phyloP scores from a whole-genome alignment of 2,113 vertebrate genomes.

The Alouatta palliata region DNA sequence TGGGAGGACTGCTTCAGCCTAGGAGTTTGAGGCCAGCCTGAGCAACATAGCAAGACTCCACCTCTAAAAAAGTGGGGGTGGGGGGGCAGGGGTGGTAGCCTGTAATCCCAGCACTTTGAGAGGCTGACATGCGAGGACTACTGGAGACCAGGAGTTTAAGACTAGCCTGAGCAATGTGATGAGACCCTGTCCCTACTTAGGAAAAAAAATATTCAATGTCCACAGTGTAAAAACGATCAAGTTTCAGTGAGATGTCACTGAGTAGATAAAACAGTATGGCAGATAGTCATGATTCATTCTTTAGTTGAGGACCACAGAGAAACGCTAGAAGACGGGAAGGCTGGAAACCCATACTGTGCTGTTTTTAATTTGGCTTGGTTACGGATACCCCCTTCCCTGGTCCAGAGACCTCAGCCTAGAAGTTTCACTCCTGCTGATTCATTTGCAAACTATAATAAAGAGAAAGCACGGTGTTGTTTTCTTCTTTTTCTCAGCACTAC shows the following conservation, averaged over 20 bases:
- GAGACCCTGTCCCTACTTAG: too few relatives aligned
- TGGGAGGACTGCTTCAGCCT: background rate
- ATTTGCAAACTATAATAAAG: background rate
- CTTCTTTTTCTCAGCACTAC: background rate
- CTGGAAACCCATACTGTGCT: background rate
- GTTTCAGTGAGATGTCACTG: background rate
- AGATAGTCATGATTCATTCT: background rate
- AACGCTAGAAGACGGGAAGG: background rate
- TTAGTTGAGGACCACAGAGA: background rate
- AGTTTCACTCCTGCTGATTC: background rate
- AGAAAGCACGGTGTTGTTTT: background rate
- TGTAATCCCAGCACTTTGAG: too few relatives aligned
- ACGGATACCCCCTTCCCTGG: rapidly evolving
- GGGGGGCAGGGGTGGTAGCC: too few relatives aligned
- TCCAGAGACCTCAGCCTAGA: background rate
- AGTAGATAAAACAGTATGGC: background rate
- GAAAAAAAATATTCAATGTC: background rate
- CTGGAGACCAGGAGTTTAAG: too few relatives aligned
- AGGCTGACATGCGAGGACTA: too few relatives aligned
- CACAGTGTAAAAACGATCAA: conserved; percentile 2
- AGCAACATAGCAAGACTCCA: background rate
- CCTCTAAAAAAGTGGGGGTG: too few relatives aligned
- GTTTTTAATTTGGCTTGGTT: background rate
- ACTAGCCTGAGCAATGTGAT: too few relatives aligned
- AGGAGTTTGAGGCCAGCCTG: background rate